Evolutionary conservation across 2,888 invertebrate species (phyloP).

Genomic region (Drosophila hamatofila): DNA sequence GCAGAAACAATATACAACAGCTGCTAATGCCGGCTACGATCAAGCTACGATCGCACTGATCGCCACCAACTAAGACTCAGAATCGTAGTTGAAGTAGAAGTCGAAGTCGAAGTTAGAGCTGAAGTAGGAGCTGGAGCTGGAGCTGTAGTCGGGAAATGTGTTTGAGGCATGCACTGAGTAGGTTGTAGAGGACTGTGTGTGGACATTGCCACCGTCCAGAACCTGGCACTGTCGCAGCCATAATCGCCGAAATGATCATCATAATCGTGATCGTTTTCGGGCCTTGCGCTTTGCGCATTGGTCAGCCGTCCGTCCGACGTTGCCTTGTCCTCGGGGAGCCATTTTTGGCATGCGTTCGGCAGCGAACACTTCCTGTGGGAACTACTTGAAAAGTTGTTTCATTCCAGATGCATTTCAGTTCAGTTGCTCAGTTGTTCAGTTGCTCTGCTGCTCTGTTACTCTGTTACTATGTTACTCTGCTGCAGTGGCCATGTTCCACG

Average conservation of each 20-base stretch:
- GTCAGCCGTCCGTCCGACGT: conserved; percentile 51
- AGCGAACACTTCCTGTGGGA: conserved; percentile 78
- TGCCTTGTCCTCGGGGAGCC: conserved; percentile 74
- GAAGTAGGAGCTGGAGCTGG: conserved; percentile 5
- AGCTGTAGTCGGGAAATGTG: conserved; percentile 11
- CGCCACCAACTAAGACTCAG: conserved; percentile 40
- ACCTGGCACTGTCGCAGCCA: conserved; percentile 52
- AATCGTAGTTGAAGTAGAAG: conserved; percentile 2
- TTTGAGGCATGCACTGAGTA: conserved; percentile 42
- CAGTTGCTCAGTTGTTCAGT: conserved; percentile 9
- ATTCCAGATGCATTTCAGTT: conserved; percentile 38
- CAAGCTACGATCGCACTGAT: conserved; percentile 48
- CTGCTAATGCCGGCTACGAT: conserved; percentile 45
- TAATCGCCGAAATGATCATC: conserved; percentile 73
- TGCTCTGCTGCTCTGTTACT: too few relatives aligned
- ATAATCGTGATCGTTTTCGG: conserved; percentile 75
- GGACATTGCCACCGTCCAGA: conserved; percentile 62
- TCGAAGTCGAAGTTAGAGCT: not conserved
- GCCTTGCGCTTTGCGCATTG: conserved; percentile 36
- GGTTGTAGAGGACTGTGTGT: conserved; percentile 39
- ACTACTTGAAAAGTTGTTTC: conserved; percentile 65
- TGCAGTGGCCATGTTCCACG: conserved; percentile 41
- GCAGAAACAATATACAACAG: conserved; percentile 76
- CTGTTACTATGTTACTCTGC: conserved; percentile 3
- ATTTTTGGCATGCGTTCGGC: conserved; percentile 77